These are phyloP conservation scores for Archocentrus centrarchus DNA, from an alignment of 2,113 vertebrate species.

Conservation along the genomic window DNA sequence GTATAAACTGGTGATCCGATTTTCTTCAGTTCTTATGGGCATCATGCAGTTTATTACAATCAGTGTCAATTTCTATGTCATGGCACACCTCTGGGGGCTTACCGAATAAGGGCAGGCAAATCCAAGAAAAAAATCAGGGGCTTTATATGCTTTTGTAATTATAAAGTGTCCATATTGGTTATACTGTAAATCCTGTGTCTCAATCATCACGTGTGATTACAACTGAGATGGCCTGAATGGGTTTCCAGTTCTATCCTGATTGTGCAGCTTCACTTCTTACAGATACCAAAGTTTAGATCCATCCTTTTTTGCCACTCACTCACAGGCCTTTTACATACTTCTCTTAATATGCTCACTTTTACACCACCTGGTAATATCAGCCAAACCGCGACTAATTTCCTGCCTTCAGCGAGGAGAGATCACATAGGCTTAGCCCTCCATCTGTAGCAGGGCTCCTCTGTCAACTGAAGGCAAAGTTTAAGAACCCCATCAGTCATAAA, in stretches of 20 bases:
- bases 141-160: neutral
- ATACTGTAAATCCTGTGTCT: neutral
- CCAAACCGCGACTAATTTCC: constrained; percentile 50
- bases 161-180: neutral
- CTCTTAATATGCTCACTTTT: constrained; percentile 42
- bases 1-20: neutral
- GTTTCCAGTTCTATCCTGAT: neutral
- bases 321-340: constrained; percentile 20
- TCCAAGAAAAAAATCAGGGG: neutral
- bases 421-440: constrained; percentile 73
- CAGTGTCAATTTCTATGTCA: too few species aligned
- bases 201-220: neutral
- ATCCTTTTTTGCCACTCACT: neutral
- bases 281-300: constrained; percentile 21
- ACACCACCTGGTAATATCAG: constrained; percentile 61
- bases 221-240: neutral
- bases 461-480: constrained; percentile 62
- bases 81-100: neutral
- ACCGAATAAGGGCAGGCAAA: neutral
- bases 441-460: constrained; percentile 67
- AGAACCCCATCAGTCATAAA: constrained; percentile 43
- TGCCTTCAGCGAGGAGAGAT: constrained; percentile 56
- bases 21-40: neutral
- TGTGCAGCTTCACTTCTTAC: neutral
- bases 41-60: too few species aligned